Base-by-base conservation (phyloP, 2,888 invertebrate genomes). In the Oxycera nigricornis region DNA sequence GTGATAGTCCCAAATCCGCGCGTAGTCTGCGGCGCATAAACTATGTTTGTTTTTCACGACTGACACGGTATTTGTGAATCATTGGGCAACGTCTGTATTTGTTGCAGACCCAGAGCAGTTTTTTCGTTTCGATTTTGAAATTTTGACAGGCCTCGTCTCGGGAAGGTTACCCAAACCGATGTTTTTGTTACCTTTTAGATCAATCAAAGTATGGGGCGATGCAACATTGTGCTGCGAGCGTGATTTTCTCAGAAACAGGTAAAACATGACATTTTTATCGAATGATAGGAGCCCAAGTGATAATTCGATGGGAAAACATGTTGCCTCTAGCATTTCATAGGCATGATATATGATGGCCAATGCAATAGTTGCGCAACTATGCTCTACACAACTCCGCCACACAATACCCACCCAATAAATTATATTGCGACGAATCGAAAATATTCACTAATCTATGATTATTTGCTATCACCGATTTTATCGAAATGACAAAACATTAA, bases 1-100 rank as follows among this genome's bases (percentile, higher is more conserved):
- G 65, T 65, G 41, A 65, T 41, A 39, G 24, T 65, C n/a, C 24
- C 39, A 41, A 41, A 24, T 39, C 65, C 41, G 26, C n/a, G n/a
- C 41, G 41, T 39, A 39, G 39, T 65, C 39, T 22, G 22, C 65
- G 22, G 6, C 14, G 31, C 39, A 24, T 41, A 41, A 65, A 39
- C 26, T 39, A 14, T 65, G 65, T 65, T 65, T 65, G 65, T 65
- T 65, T 65, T 65, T 26, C 17, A 24, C 6, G n/a, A n/a, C 39
- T 65, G 39, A 41, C 39, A 41, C 24, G 31, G 31, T 61, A 6
- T 61, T 31, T 61, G 31, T 61, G 65, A 65, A 39, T 65, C 65
- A 65, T 65, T 65, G 41, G 39, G 9, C 41, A 17, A 30, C 17
- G 41, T 39, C 35, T 41, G 20, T n/a, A 3, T 7, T 61, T 17